Evolutionary conservation across 2,888 invertebrate species (phyloP), one percentile per base, ranked within the genome.

Genomic region (Lepas anatifera): DNA sequence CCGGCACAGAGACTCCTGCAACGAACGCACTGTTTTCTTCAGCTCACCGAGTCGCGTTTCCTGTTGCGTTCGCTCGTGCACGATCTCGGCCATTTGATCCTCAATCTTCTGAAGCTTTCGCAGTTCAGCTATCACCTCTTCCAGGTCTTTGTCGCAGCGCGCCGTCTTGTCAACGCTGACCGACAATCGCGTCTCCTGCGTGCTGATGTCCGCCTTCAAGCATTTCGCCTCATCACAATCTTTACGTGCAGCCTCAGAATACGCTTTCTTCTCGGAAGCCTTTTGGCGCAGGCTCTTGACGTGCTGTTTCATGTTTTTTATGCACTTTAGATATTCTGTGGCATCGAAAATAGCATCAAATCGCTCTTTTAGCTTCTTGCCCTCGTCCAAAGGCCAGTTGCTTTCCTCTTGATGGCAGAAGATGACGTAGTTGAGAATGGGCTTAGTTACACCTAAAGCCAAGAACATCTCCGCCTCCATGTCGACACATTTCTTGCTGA

Each of bases 341-440:
- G 95, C 91, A 77, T 96, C 95, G 83, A 99, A 99, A 75, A 99
- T 98, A 73, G 92, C 93, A 85, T 99, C 99, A 83, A 99, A 98
- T 75, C 90, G 89, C 74, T 91, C 89, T 78, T 99, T 99, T 0
- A 99, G 85, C 76, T 90, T 89, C 79, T 93, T 92, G 0, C 90
- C 90, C 79, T 96, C 95, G 78, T 95, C 92, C 70, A 99, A 81
- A 0, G 99, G 98, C 95, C 99, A 99, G 77, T 88, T 88, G 0
- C 95, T 89, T 74, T 99, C 95, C 80, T 99, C 99, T 85, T 99
- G 99, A 79, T 99, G 99, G 77, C 99, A 99, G 80, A 99, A 97
- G 75, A 99, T 89, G 0, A 99, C 99, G 79, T 94, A 91, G 77
- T 94, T 95, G 71, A 99, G 82, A 72, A 99, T 92, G 0, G 98